Percentiles rank a stretch among this genome's conserved stretches.
Evolutionary conservation across 2,113 vertebrate species (phyloP).

Genomic region (Odobenus rosmarus): DNA sequence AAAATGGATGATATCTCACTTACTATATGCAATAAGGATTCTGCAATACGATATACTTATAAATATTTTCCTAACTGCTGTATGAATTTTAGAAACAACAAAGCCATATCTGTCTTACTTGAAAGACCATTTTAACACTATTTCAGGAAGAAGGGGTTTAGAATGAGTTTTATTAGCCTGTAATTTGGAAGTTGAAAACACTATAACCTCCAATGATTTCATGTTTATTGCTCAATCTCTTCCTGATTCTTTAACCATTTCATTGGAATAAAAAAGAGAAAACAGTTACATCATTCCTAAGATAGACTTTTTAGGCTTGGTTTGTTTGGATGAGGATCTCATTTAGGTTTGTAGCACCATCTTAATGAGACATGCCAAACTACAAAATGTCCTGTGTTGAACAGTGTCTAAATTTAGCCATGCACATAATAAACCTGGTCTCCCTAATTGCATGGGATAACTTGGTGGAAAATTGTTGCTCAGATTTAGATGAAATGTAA

Average conservation of each 20-base stretch:
- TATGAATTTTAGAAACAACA: not conserved
- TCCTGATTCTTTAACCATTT: not conserved
- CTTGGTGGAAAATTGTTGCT: not conserved
- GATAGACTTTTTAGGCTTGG: not conserved
- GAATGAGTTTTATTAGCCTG: not conserved
- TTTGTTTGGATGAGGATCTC: not conserved
- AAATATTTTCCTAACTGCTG: not conserved
- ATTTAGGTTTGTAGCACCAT: not conserved
- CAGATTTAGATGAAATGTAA: not conserved
- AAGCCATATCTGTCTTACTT: not conserved
- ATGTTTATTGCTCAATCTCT: not conserved
- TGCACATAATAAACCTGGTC: not conserved
- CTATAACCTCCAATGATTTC: not conserved
- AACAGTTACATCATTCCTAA: too few species aligned
- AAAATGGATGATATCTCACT: not conserved
- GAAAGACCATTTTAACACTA: not conserved
- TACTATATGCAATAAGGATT: not conserved
- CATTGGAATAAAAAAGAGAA: not conserved
- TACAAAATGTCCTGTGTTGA: not conserved
- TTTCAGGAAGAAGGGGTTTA: not conserved
- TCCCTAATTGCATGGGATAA: too few species aligned
- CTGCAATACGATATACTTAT: not conserved
- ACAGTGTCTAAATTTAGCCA: too few species aligned
- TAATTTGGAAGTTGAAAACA: not conserved
- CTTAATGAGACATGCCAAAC: not conserved